A percentile compares a stretch with the other conserved stretches of the same genome.
Evolutionary conservation across 2,797 vertebrate species (phyloP).

Genomic region (Anniella stebbinsi): DNA sequence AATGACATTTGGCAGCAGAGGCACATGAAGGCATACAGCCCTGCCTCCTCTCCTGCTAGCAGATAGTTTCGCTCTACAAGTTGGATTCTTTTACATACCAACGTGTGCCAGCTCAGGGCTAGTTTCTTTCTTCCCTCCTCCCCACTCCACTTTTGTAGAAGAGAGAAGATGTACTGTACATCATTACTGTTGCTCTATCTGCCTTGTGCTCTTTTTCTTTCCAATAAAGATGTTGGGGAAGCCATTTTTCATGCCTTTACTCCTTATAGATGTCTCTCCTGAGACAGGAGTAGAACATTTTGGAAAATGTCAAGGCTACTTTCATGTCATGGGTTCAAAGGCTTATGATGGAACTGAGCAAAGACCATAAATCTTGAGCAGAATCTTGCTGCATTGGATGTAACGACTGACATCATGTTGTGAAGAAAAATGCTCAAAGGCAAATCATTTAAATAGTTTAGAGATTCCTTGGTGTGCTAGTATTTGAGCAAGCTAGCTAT

Average conservation of each 20-base stretch:
- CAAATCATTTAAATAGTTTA: background rate
- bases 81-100: rapidly evolving
- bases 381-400: background rate
- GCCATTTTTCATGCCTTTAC: conserved; percentile 26
- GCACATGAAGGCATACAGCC: background rate
- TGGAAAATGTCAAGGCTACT: conserved; percentile 33
- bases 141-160: background rate
- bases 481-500: background rate
- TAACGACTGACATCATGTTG: background rate
- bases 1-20: background rate
- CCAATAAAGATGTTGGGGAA: background rate
- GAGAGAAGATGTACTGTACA: background rate
- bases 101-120: background rate
- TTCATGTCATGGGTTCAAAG: conserved; percentile 17
- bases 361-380: background rate
- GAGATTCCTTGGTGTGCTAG: background rate
- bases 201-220: background rate
- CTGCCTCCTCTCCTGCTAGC: background rate
- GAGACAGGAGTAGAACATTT: conserved; percentile 12
- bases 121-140: background rate
- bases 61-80: background rate
- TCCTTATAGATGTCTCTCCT: conserved; percentile 8
- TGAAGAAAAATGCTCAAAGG: background rate
- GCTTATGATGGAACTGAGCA: conserved; percentile 22
- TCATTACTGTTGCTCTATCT: background rate